phyloP scores from a whole-genome alignment of 2,113 vertebrate species.

The Lathamus discolor region DNA sequence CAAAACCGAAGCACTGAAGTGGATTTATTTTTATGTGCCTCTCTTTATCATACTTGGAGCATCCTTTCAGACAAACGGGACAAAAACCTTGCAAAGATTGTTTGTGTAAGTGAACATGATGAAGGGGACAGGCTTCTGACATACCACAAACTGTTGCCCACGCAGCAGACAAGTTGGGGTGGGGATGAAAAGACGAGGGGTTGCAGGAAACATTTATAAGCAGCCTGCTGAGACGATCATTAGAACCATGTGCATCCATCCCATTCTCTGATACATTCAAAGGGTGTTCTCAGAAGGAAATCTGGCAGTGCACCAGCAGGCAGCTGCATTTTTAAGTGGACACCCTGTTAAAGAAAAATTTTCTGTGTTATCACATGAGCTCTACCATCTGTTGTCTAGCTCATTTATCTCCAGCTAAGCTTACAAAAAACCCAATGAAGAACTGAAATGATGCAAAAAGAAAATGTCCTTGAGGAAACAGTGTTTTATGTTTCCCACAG shows the following conservation, averaged over 20 bases:
- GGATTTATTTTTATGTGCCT: neutral
- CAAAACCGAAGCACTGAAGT: neutral
- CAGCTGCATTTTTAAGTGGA: slow-evolving; percentile 48
- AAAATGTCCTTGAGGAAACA: neutral
- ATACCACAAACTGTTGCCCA: neutral
- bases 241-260: neutral
- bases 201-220: neutral
- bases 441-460: slow-evolving; percentile 11
- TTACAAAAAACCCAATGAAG: neutral
- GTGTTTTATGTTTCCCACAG: neutral
- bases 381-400: slow-evolving; percentile 39
- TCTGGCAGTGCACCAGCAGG: neutral
- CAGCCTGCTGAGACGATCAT: neutral
- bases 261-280: neutral
- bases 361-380: neutral
- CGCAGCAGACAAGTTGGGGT: neutral
- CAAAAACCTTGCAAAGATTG: neutral
- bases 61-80: neutral
- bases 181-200: neutral
- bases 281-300: slow-evolving; percentile 15
- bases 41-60: neutral
- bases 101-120: neutral
- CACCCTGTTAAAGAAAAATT: neutral
- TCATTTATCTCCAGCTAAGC: slow-evolving; percentile 5
- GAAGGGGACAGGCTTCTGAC: neutral